Base-by-base conservation (phyloP, 2,888 invertebrate species). In the Azorinus chamasolen region DNA sequence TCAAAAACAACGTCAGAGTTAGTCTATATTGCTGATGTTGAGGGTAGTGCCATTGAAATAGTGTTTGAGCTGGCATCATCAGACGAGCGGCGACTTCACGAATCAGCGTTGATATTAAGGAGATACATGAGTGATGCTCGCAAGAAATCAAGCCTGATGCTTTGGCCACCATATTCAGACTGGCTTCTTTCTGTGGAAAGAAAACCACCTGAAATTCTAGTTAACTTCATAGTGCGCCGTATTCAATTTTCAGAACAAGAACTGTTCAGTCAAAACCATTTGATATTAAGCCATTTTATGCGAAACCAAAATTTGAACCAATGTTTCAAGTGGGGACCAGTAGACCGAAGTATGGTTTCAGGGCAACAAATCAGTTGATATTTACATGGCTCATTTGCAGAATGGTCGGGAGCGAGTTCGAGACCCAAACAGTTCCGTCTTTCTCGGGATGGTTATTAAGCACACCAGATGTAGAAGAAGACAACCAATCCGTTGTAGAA, bases 61-160 rank as follows among this genome's bases (percentile, higher is more conserved):
- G 82, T 77, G 10, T 79, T 79, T 74, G 79, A 74, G 39, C 18
- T 62, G 24, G 77, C 75, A 27, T 27, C 77, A 8, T 75, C 75
- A 0, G 75, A 82, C 18, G 59, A 70, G 20, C 48, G 46, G 16
- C 64, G 58, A 1, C 46, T 79, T 32, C 12, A 58, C 20, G 79
- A 78, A 41, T 16, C 69, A 1, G 75, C 79, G 0, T 32, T 78
- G 48, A 72, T 79, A 2, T 12, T 74, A n/a, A 41, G 76, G 27
- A 14, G 80, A 12, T 18, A 59, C 22, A 64, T 69, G 20, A 25
- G 46, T 14, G 63, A 77, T 0, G 37, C 41, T 10, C 25, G 32
- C 10, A 16, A 22, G 25, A 14, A 58, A 6, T 54, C 57, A 10
- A 18, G 22, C 8, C 6, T 27, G 1, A 58, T 62, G 68, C 57